Percentiles rank a stretch among this genome's conserved stretches.
phyloP scores from a whole-genome alignment of 2,888 invertebrate species.

The Parasteatoda lunata region DNA sequence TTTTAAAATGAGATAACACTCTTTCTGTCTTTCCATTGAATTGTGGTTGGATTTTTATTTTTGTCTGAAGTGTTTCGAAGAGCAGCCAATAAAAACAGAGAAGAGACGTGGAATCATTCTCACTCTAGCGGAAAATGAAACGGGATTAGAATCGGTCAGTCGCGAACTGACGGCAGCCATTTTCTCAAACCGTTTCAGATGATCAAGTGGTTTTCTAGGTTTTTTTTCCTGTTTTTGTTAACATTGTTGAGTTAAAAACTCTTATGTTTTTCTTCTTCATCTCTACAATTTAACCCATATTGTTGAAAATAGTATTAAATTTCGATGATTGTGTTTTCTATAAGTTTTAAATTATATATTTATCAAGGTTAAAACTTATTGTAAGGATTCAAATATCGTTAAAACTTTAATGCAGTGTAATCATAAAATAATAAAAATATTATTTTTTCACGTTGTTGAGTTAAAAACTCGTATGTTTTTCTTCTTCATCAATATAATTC shows the following conservation, averaged over 20 bases:
- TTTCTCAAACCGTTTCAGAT: constrained; percentile 36
- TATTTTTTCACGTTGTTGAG: not conserved
- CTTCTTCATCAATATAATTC: not conserved
- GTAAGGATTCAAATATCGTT: no score
- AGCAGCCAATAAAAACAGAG: constrained; percentile 45
- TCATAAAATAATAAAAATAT: no score
- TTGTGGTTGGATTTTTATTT: not conserved
- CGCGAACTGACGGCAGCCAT: constrained; percentile 42
- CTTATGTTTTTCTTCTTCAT: not conserved
- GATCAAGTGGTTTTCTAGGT: constrained; percentile 24
- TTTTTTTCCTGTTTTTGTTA: not conserved
- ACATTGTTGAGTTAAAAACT: not conserved
- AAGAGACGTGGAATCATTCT: constrained; percentile 17
- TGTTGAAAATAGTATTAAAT: no score
- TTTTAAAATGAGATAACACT: not conserved
- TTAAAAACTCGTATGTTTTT: not conserved
- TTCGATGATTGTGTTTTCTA: no score
- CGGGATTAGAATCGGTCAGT: constrained; percentile 52
- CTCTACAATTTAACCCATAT: not conserved
- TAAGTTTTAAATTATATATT: no score
- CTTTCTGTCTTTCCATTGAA: not conserved
- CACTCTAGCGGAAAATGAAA: constrained; percentile 43
- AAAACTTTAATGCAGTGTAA: no score
- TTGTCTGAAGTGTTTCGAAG: constrained; percentile 16
- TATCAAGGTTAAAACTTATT: no score